phyloP scores from a whole-genome alignment of 1,140 invertebrate species.

The Drosophila ananassae region DNA sequence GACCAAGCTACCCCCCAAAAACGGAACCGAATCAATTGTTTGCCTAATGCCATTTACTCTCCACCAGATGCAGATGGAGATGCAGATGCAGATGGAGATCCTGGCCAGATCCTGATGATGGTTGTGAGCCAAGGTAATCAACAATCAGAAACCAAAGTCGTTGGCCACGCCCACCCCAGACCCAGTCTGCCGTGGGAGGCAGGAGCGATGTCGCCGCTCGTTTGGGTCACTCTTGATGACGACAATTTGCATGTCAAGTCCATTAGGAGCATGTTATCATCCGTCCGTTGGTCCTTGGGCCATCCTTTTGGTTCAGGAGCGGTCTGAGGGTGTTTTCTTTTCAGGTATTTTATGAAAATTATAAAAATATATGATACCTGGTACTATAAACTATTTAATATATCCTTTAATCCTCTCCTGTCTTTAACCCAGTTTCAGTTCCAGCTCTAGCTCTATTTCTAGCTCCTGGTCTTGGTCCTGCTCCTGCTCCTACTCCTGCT shows the following conservation, averaged over 20 bases:
- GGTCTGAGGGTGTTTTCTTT: too few relatives aligned
- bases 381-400: too few relatives aligned
- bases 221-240: constrained; percentile 65
- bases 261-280: constrained; percentile 73
- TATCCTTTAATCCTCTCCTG: background rate
- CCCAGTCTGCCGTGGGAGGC: too few relatives aligned
- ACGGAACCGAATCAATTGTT: constrained; percentile 56
- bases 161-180: constrained; percentile 12
- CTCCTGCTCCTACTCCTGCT: constrained; percentile 4
- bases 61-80: constrained; percentile 3
- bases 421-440: background rate
- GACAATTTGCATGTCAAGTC: constrained; percentile 75
- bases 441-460: too few relatives aligned
- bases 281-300: background rate
- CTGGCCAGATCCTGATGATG: too few relatives aligned
- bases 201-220: constrained; percentile 42
- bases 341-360: too few relatives aligned
- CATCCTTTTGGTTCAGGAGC: background rate
- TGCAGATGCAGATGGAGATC: background rate
- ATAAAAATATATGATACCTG: too few relatives aligned
- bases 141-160: constrained; percentile 64
- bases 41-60: constrained; percentile 70
- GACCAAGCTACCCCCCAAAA: constrained; percentile 12
- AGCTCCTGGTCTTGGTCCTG: background rate
- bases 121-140: constrained; percentile 56